These are phyloP conservation scores for Zele albiditarsus DNA, from an alignment of 2,888 invertebrate genomes.

Conservation along the genomic window DNA sequence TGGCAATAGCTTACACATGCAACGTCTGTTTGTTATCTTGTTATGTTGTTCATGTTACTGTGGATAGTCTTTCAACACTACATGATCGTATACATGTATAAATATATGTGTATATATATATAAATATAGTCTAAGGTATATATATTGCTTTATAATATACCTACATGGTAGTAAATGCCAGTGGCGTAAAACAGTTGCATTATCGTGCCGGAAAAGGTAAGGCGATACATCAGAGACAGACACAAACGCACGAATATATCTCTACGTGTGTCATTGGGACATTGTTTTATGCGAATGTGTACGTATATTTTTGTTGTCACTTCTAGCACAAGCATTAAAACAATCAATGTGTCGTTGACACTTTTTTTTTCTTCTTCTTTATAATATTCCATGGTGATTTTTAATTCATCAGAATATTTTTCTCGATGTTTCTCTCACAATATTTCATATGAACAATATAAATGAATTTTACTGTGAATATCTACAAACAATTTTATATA, in stretches of 20 bases:
- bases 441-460: no score
- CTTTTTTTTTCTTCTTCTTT: not conserved
- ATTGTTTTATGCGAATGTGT: not conserved
- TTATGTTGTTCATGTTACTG: not conserved
- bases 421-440: not conserved
- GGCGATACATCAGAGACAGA: not conserved
- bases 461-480: no score
- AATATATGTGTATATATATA: not conserved
- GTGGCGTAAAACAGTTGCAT: conserved; percentile 16
- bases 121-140: no score
- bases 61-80: not conserved
- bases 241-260: not conserved
- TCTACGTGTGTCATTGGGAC: not conserved
- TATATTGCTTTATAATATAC: not conserved
- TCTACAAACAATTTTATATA: no score
- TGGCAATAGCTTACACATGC: not conserved
- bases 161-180: not conserved
- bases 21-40: conserved; percentile 7
- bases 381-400: not conserved
- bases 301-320: conserved; percentile 9
- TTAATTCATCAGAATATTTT: not conserved
- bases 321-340: conserved; percentile 16
- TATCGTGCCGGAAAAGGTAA: conserved; percentile 29
- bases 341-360: conserved; percentile 2
- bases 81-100: conserved; percentile 1